A percentile compares a stretch with the other conserved stretches of the same genome.
phyloP scores from a whole-genome alignment of 2,113 vertebrate species.

The Onychostoma macrolepis region DNA sequence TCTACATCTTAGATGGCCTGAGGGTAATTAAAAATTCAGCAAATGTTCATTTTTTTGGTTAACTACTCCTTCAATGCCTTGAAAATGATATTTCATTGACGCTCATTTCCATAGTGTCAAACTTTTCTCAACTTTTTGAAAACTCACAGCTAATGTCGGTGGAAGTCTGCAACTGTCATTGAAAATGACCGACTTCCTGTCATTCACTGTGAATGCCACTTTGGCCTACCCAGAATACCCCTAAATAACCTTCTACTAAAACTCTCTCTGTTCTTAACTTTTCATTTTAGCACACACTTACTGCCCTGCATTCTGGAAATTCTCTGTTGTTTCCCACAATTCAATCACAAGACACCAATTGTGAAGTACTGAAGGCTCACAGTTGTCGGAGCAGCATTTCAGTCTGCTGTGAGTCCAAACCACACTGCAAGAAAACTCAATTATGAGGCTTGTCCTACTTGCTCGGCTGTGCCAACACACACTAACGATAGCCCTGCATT shows the following conservation, averaged over 20 bases:
- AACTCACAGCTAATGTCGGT: background rate
- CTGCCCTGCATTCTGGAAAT: constrained; percentile 50
- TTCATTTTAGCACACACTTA: constrained; percentile 18
- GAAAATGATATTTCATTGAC: background rate
- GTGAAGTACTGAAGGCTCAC: constrained; percentile 5
- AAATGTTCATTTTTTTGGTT: background rate
- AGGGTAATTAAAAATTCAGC: background rate
- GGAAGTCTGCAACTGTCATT: background rate
- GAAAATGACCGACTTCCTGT: background rate
- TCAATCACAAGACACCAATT: constrained; percentile 60
- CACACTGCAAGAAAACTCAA: constrained; percentile 36
- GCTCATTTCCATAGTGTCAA: background rate
- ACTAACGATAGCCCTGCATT: constrained; percentile 6
- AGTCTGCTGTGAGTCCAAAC: background rate
- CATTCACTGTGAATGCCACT: background rate
- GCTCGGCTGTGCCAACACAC: background rate
- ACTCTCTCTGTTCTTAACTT: background rate
- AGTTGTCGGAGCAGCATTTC: constrained; percentile 19
- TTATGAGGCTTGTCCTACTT: background rate
- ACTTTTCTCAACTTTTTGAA: background rate
- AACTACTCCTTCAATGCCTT: background rate
- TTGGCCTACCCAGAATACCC: background rate
- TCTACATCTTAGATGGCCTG: background rate
- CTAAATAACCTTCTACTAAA: constrained; percentile 7
- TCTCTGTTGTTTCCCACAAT: constrained; percentile 51